Percentiles rank a stretch among this genome's conserved stretches.
phyloP scores from a whole-genome alignment of 2,113 vertebrate species.

The Lathamus discolor region DNA sequence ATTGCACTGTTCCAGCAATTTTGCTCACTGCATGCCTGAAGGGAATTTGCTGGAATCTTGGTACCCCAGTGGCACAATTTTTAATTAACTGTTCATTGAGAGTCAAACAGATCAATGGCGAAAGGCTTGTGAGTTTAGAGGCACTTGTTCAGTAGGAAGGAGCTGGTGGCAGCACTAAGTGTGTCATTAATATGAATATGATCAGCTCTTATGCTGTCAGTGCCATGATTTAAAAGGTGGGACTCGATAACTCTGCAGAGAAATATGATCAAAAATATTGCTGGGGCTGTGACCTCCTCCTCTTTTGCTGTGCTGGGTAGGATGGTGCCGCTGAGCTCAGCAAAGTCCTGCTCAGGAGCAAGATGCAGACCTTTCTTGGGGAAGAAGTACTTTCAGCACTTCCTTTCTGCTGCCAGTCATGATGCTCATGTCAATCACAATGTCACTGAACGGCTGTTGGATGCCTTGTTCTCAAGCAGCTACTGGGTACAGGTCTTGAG shows the following conservation, averaged over 20 bases:
- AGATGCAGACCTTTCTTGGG: background rate
- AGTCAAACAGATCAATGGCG: background rate
- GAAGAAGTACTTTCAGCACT: background rate
- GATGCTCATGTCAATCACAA: background rate
- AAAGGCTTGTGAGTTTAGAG: background rate
- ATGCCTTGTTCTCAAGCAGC: background rate
- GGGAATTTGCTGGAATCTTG: background rate
- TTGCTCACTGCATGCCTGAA: background rate
- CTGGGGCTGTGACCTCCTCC: background rate
- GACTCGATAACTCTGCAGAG: background rate
- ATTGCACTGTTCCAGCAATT: background rate
- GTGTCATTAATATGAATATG: slow-evolving; percentile 20
- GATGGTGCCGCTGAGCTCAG: background rate
- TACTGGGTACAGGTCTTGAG: background rate
- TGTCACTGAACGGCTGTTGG: background rate
- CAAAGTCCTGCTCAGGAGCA: background rate
- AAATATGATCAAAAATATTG: background rate
- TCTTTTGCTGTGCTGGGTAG: background rate
- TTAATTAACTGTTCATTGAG: background rate
- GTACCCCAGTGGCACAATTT: background rate
- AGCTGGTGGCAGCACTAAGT: slow-evolving; percentile 12
- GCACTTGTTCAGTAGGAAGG: background rate
- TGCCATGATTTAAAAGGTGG: slow-evolving; percentile 3
- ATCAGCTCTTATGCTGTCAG: background rate
- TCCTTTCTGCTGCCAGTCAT: background rate